Conservation (phyloP, 2,797 vertebrate species). For the Malurus splendens region DNA sequence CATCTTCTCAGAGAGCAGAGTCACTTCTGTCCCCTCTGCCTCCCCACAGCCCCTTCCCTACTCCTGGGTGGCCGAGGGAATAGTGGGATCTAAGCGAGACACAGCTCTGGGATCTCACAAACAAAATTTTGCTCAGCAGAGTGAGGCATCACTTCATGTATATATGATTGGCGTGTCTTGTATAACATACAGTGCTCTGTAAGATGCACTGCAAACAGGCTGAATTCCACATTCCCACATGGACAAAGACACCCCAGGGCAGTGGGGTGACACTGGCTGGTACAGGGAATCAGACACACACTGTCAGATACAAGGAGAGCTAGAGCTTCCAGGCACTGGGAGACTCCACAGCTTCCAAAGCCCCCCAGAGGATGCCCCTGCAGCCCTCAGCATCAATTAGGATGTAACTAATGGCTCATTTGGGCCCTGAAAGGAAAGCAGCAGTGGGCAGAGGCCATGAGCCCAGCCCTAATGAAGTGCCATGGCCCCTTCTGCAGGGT, state of each 20-base stretch:
- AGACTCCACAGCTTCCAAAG: not conserved
- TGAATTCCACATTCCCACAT: not conserved
- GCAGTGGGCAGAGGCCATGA: not conserved
- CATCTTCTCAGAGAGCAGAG: not conserved
- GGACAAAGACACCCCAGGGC: not conserved
- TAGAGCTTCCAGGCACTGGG: accelerated
- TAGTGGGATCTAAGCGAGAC: not conserved
- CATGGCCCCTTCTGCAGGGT: not conserved
- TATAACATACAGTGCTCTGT: accelerated
- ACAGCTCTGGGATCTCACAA: accelerated
- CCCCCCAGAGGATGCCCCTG: not conserved
- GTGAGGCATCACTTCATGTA: not conserved
- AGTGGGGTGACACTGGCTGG: accelerated
- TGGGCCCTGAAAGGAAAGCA: not conserved
- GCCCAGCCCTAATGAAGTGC: not conserved
- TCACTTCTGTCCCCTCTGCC: not conserved
- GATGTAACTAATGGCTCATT: not conserved
- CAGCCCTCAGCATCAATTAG: not conserved
- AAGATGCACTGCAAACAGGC: not conserved
- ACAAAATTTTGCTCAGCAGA: not conserved
- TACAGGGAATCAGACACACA: accelerated
- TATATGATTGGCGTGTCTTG: not conserved
- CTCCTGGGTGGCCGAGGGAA: not conserved
- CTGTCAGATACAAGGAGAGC: not conserved
- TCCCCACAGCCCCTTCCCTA: not conserved